Percentiles rank a stretch among this genome's conserved stretches.
Conservation (phyloP, 2,113 vertebrate species). For the Pardalotus punctatus region DNA sequence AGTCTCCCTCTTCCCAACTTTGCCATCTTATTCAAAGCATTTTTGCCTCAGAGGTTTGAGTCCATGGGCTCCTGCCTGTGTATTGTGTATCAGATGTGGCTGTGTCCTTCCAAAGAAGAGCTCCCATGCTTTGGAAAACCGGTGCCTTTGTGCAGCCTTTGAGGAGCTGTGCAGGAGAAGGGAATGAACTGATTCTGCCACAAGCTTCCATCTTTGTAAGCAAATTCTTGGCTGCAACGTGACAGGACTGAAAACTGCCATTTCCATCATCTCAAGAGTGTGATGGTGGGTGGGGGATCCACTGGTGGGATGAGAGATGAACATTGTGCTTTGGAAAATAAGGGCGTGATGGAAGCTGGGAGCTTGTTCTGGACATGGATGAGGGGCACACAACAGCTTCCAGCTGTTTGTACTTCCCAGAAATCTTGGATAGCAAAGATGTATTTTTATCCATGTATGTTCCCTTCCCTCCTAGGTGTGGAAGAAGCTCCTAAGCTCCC, state of each 20-base stretch:
- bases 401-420: background rate
- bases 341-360: background rate
- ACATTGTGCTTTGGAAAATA: background rate
- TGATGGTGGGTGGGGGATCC: background rate
- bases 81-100: background rate
- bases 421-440: background rate
- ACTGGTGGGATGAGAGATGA: background rate
- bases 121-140: background rate
- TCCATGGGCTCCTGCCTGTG: background rate
- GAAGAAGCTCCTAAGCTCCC: conserved; percentile 78
- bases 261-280: background rate
- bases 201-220: background rate
- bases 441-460: accelerated
- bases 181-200: background rate
- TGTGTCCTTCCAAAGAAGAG: background rate
- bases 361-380: background rate
- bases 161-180: background rate
- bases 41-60: background rate
- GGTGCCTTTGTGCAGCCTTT: background rate
- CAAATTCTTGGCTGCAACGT: background rate
- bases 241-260: background rate
- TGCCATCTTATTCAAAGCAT: background rate
- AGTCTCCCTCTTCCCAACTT: background rate
- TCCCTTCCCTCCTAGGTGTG: conserved; percentile 81
- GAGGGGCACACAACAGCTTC: background rate